Percentiles rank a stretch among this genome's conserved stretches.
phyloP scores from a whole-genome alignment of 1,140 invertebrate species.

The Drosophila lacertosa region DNA sequence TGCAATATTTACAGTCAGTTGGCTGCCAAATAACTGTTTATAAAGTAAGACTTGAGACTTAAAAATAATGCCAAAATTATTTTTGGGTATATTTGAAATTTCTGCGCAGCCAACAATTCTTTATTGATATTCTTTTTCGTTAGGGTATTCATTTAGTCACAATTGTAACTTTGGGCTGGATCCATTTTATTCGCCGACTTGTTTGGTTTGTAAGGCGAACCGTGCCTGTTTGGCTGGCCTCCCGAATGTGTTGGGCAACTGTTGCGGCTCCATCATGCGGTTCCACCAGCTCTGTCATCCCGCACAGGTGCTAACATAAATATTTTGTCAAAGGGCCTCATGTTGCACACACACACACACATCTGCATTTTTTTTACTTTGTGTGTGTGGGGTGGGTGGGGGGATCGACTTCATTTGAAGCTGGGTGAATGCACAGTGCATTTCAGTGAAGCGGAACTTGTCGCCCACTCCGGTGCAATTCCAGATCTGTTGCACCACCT shows the following conservation, averaged over 20 bases:
- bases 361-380: too few species aligned
- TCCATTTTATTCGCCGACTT: neutral
- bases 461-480: slow-evolving; percentile 8
- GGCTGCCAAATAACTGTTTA: too few species aligned
- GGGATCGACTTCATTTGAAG: slow-evolving; percentile 55
- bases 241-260: slow-evolving; percentile 25
- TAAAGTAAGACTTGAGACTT: too few species aligned
- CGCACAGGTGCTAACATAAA: slow-evolving; percentile 74
- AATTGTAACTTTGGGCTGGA: neutral
- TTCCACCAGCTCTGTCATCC: slow-evolving; percentile 14
- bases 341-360: slow-evolving; percentile 30
- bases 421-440: slow-evolving; percentile 56
- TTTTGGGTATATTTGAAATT: too few species aligned
- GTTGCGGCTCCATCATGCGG: neutral
- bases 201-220: slow-evolving; percentile 45
- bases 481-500: slow-evolving; percentile 27
- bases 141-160: slow-evolving; percentile 17
- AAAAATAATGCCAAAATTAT: too few species aligned
- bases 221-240: neutral
- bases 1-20: too few species aligned
- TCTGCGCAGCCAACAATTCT: too few species aligned
- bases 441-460: slow-evolving; percentile 33
- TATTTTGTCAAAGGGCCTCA: slow-evolving; percentile 69
- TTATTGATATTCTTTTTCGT: too few species aligned
- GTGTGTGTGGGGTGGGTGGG: too few species aligned